Evolutionary conservation across 2,888 invertebrate genomes (phyloP), one percentile per base, ranked within the genome.

Genomic region (Aporophyla nigra): DNA sequence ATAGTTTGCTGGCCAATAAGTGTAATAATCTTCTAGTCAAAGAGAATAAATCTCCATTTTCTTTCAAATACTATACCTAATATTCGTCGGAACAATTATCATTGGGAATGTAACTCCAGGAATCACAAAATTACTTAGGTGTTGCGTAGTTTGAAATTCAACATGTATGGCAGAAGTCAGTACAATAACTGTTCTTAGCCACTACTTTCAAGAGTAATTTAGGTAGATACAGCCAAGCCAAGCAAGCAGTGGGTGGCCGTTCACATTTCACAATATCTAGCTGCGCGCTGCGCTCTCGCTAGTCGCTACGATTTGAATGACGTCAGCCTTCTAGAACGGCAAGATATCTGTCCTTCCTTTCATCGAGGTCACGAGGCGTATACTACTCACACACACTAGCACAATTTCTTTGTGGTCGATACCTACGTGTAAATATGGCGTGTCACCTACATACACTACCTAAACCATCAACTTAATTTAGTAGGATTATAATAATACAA

Each of bases 211-310:
- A 95, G 90, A 89, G 75, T 89, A 92, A 94, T 93, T 94, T 95
- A 93, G 90, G 90, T 93, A 92, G 93, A 94, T 93, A 90, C 92
- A 92, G 92, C 92, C 92, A 93, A 91, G 92, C 93, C 93, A 91
- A 92, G 92, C 92, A 93, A 94, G 94, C 94, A 94, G 95, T 96
- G 93, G 95, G 95, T 94, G 96, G 95, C 95, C 95, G 95, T 95
- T 96, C 96, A 96, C 96, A 96, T 96, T 96, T 96, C 96, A 96
- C 96, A 96, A 96, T 95, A 93, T 94, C 94, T 95, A 92, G 94
- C 93, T 92, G 92, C 91, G 94, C 92, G 92, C 92, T 93, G 94
- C 93, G 95, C 93, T 94, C 93, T 92, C 90, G 92, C 91, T 89
- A 90, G 93, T 92, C 90, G 92, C 91, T 89, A 91, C 92, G 88